These are phyloP conservation scores for Helleia helle DNA, from an alignment of 2,888 invertebrate genomes.

Conservation along the genomic window DNA sequence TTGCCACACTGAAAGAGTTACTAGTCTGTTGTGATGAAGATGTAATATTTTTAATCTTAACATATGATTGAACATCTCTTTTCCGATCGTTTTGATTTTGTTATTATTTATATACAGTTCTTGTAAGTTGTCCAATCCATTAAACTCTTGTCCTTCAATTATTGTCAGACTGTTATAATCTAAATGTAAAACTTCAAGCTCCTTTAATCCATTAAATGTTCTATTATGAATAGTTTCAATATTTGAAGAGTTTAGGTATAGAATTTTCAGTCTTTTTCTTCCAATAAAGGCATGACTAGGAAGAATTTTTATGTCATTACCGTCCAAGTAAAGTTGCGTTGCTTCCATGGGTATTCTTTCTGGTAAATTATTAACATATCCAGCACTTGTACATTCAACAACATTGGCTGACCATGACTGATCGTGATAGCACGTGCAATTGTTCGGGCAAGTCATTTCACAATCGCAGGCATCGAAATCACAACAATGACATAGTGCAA, in stretches of 20 bases:
- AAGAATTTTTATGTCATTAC: slow-evolving; percentile 83
- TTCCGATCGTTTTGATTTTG: slow-evolving; percentile 78
- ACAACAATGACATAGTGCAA: slow-evolving; percentile 90
- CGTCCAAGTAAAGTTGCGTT: slow-evolving; percentile 89
- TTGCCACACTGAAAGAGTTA: slow-evolving; percentile 81
- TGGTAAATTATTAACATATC: slow-evolving; percentile 80
- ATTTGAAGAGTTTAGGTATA: slow-evolving; percentile 85
- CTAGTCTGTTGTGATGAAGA: slow-evolving; percentile 82
- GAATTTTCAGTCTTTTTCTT: slow-evolving; percentile 81
- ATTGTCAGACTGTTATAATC: slow-evolving; percentile 82
- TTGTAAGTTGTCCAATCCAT: slow-evolving; percentile 80
- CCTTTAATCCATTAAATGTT: slow-evolving; percentile 88
- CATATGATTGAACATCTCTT: slow-evolving; percentile 81
- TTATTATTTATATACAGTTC: slow-evolving; percentile 85
- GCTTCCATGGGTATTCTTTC: slow-evolving; percentile 93
- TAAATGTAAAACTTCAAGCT: slow-evolving; percentile 82
- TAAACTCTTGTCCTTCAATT: slow-evolving; percentile 86
- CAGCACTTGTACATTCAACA: slow-evolving; percentile 84
- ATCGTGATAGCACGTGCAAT: slow-evolving; percentile 92
- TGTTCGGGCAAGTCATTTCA: slow-evolving; percentile 91
- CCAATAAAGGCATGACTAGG: slow-evolving; percentile 90
- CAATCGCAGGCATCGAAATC: slow-evolving; percentile 95
- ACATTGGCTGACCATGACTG: slow-evolving; percentile 90
- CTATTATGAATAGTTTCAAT: slow-evolving; percentile 86
- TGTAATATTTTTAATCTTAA: slow-evolving; percentile 77